A percentile compares a stretch with the other conserved stretches of the same genome.
Conservation (phyloP, 2,113 vertebrate species). For the Dasyornis broadbenti region DNA sequence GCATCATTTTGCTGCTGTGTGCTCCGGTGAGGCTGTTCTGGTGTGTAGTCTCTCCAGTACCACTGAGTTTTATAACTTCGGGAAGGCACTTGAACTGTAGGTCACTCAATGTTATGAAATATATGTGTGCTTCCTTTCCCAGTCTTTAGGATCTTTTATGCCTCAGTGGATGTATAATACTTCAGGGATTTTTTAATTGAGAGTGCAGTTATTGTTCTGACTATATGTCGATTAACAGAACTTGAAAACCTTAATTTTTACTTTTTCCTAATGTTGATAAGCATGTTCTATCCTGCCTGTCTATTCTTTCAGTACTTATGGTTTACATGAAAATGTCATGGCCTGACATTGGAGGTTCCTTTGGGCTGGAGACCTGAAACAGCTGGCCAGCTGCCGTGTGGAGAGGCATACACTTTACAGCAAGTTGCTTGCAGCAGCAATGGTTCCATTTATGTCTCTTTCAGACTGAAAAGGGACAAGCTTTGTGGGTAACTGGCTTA, state of each 20-base stretch:
- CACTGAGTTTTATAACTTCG: not conserved
- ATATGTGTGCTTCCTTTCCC: rapidly evolving
- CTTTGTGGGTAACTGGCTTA: rapidly evolving
- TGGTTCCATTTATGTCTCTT: not conserved
- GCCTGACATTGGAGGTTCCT: not conserved
- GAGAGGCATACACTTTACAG: rapidly evolving
- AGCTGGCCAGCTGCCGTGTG: not conserved
- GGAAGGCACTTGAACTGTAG: not conserved
- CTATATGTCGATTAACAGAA: rapidly evolving
- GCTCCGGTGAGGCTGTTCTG: not conserved
- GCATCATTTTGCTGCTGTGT: not conserved
- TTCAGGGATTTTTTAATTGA: not conserved
- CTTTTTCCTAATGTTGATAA: not conserved
- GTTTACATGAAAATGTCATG: not conserved
- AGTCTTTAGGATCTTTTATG: not conserved
- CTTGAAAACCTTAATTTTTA: not conserved
- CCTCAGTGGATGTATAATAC: not conserved
- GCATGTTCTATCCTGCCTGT: not conserved
- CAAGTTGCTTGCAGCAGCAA: not conserved
- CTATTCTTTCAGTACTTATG: not conserved
- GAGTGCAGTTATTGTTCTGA: not conserved
- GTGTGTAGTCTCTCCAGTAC: not conserved
- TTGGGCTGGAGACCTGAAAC: not conserved
- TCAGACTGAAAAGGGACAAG: not conserved
- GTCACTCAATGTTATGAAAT: not conserved